A percentile compares a stretch with the other conserved stretches of the same genome.
Conservation (phyloP, 2,888 invertebrate species). For the Sturmia bella region DNA sequence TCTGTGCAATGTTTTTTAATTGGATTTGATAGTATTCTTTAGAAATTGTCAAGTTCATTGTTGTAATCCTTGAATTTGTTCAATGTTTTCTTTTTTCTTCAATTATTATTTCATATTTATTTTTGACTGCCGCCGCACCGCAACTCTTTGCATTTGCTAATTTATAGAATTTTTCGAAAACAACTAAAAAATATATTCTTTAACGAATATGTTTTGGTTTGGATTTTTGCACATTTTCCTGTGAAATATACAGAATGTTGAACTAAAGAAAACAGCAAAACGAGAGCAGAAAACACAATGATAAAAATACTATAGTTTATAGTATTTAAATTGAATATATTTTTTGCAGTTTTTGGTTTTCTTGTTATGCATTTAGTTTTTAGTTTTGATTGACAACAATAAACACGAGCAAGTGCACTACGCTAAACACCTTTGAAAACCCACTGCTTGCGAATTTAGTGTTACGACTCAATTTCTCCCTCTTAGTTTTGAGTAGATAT, state of each 20-base stretch:
- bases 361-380: slow-evolving; percentile 30
- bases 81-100: neutral
- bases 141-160: slow-evolving; percentile 45
- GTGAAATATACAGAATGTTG: slow-evolving; percentile 46
- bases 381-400: slow-evolving; percentile 57
- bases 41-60: slow-evolving; percentile 60
- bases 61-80: slow-evolving; percentile 47
- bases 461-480: slow-evolving; percentile 51
- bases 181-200: slow-evolving; percentile 55
- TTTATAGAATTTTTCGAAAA: slow-evolving; percentile 56
- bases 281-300: slow-evolving; percentile 23
- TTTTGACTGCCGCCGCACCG: slow-evolving; percentile 20
- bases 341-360: slow-evolving; percentile 31
- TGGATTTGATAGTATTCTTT: slow-evolving; percentile 12
- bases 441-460: slow-evolving; percentile 34
- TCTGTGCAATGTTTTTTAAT: slow-evolving; percentile 4
- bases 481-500: slow-evolving; percentile 41
- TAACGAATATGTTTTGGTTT: slow-evolving; percentile 36
- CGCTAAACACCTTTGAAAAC: slow-evolving; percentile 53
- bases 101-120: slow-evolving; percentile 36
- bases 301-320: slow-evolving; percentile 50
- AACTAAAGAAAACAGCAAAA: slow-evolving; percentile 16
- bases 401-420: slow-evolving; percentile 57
- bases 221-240: slow-evolving; percentile 19
- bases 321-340: slow-evolving; percentile 52